A percentile compares a stretch with the other conserved stretches of the same genome.
phyloP scores from a whole-genome alignment of 2,888 invertebrate species.

The Lochmaea capreae region DNA sequence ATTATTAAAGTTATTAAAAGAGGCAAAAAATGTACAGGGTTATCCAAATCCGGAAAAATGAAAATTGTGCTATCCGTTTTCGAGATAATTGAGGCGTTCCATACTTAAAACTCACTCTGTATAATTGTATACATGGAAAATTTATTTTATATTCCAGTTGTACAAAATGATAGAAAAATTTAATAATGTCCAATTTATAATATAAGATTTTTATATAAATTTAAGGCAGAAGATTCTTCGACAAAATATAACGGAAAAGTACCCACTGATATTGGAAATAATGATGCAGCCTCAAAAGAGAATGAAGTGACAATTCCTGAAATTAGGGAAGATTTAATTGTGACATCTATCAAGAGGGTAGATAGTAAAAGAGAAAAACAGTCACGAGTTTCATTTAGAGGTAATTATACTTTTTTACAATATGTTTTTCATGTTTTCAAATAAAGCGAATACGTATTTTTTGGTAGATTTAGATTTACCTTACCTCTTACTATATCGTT shows the following conservation, averaged over 20 bases:
- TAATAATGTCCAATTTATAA: neutral
- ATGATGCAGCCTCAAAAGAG: constrained; percentile 41
- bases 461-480: neutral
- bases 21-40: no score
- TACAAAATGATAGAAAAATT: no score
- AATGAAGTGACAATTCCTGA: constrained; percentile 34
- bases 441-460: neutral
- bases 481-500: no score
- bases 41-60: no score
- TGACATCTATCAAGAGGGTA: constrained; percentile 51
- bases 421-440: neutral
- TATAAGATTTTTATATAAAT: constrained; percentile 3
- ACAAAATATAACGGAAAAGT: constrained; percentile 61
- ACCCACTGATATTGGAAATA: constrained; percentile 54
- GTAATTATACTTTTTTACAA: constrained; percentile 58
- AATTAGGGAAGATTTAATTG: constrained; percentile 49
- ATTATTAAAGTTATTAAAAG: no score
- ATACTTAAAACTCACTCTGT: no score
- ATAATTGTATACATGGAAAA: no score
- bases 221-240: constrained; percentile 36
- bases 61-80: no score
- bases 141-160: no score
- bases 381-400: constrained; percentile 70
- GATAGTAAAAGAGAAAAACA: constrained; percentile 62
- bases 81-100: no score